Percentiles rank a stretch among this genome's conserved stretches.
Conservation (phyloP, 2,888 invertebrate species). For the Cephonodes hylas region DNA sequence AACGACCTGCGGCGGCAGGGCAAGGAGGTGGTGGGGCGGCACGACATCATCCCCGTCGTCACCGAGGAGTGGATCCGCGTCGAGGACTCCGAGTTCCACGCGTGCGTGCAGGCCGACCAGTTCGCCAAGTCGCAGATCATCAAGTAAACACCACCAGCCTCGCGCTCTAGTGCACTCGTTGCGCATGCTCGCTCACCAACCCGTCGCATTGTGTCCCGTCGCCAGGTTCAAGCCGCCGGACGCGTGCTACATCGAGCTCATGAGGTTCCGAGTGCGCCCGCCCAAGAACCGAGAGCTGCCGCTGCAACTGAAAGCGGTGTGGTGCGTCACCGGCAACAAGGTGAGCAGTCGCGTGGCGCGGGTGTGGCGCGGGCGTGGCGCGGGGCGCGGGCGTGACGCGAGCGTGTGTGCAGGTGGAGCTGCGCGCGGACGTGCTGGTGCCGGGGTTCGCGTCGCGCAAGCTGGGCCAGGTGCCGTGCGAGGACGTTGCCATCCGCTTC, state of each 20-base stretch:
- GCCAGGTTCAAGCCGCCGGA: constrained; percentile 96
- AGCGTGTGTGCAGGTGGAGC: constrained; percentile 94
- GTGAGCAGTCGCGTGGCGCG: constrained; percentile 80
- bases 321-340: constrained; percentile 93
- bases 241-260: constrained; percentile 97
- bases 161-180: neutral
- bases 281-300: constrained; percentile 98
- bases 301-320: constrained; percentile 94
- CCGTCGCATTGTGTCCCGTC: neutral
- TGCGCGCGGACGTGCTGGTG: constrained; percentile 96
- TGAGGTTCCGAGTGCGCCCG: constrained; percentile 96
- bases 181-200: too few species aligned
- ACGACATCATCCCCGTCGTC: constrained; percentile 98
- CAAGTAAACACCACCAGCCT: constrained; percentile 86
- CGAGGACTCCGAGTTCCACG: constrained; percentile 96
- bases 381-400: constrained; percentile 95
- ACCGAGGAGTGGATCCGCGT: constrained; percentile 99
- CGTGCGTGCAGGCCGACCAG: constrained; percentile 94
- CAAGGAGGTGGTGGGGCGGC: constrained; percentile 98
- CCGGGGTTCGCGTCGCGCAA: constrained; percentile 98
- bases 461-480: constrained; percentile 97
- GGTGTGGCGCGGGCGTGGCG: constrained; percentile 98
- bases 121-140: constrained; percentile 92
- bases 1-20: constrained; percentile 99
- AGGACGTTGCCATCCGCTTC: constrained; percentile 97